Base-by-base conservation (phyloP, 2,888 invertebrate genomes). In the Phragmatobia fuliginosa region DNA sequence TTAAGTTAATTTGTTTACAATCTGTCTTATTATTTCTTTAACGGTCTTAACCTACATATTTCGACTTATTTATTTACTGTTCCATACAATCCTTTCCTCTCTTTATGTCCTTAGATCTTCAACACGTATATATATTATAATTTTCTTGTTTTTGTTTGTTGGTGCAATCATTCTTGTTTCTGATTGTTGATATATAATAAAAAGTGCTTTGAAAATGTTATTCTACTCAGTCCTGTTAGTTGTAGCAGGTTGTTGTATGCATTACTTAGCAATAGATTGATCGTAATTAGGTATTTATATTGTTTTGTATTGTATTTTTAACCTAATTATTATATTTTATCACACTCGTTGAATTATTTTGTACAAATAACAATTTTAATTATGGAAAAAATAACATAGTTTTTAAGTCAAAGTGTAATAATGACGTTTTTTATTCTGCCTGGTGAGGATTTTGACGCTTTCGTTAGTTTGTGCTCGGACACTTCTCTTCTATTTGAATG, bases 331-430 rank as follows among this genome's bases (percentile, higher is more conserved):
- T 88, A 92, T 91, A 94, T 92, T 94, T 92, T 93, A 93, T 94
- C 85, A 89, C 89, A 91, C 92, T 93, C 91, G 94, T 94, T 93
- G 92, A 93, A 93, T 93, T 93, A 93, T 92, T 94, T 92, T 94
- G 95, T 95, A 94, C 95, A 94, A 94, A 94, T 93, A 94, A 92
- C 92, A 90, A 91, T 92, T 92, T 91, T 92, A 91, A 90, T 90
- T 87, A 89, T 87, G 85, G 76, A 85, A 86, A 67, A 91, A 89
- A 87, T 92, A 93, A 92, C 88, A 83, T 94, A 94, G 91, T 86
- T 88, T 52, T 75, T 93, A 92, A 90, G 90, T 82, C 81, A 84
- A 80, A 71, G 78, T 83, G 77, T 80, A 83, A 82, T 76, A 74
- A 75, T 82, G 75, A 80, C 75, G 80, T 73, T 75, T 77, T n/a